phyloP scores from a whole-genome alignment of 2,113 vertebrate genomes.

The Datnioides undecimradiatus region DNA sequence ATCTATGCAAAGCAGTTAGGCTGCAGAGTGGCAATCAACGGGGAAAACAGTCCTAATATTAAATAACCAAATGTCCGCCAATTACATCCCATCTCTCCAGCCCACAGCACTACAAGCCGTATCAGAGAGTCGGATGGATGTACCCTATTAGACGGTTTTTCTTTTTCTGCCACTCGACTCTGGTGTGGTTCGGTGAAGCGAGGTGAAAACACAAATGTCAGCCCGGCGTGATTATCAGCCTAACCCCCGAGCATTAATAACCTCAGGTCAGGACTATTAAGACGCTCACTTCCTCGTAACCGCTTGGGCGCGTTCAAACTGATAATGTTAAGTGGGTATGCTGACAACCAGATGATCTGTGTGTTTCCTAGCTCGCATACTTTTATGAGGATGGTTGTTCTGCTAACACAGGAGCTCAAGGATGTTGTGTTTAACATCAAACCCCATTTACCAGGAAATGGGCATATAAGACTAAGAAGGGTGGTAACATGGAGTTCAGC shows the following conservation, averaged over 20 bases:
- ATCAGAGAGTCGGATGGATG: neutral
- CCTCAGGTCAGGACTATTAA: neutral
- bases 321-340: neutral
- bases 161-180: neutral
- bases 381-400: too few relatives aligned
- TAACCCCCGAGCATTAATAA: neutral
- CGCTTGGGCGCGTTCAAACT: neutral
- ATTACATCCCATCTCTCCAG: too few relatives aligned
- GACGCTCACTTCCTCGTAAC: neutral
- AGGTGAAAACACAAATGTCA: neutral
- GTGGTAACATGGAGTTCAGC: neutral
- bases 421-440: too few relatives aligned
- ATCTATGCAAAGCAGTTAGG: neutral
- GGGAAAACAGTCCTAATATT: neutral
- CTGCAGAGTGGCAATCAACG: neutral
- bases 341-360: too few relatives aligned
- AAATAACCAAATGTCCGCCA: neutral
- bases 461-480: too few relatives aligned
- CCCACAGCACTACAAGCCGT: neutral
- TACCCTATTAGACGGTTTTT: too few relatives aligned
- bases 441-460: too few relatives aligned
- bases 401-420: too few relatives aligned
- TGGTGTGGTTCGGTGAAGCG: neutral
- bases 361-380: too few relatives aligned
- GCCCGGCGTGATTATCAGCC: neutral